Evolutionary conservation across 2,888 invertebrate species (phyloP).

Genomic region (Lithophane ornitopus): DNA sequence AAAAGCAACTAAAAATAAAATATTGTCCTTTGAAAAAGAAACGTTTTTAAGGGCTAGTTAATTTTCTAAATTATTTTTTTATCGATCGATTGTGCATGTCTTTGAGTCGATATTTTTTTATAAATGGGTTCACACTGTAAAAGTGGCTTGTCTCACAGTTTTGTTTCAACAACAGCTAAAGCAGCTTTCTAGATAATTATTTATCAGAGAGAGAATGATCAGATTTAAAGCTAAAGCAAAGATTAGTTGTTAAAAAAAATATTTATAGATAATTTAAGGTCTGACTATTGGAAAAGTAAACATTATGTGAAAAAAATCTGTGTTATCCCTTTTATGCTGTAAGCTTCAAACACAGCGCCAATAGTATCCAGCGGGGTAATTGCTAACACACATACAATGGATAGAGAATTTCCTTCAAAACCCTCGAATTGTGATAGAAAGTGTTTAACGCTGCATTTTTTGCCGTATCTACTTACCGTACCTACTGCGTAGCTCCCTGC

Average conservation of each 20-base stretch:
- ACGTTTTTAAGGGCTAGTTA: slow-evolving; percentile 76
- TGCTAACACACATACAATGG: neutral
- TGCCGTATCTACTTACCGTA: no score
- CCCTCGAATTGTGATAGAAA: no score
- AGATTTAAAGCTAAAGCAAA: slow-evolving; percentile 33
- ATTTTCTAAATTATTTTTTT: slow-evolving; percentile 4
- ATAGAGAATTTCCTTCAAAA: no score
- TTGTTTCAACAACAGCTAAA: neutral
- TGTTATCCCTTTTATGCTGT: neutral
- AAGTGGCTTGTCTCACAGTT: neutral
- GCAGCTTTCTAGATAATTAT: neutral
- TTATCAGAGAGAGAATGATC: slow-evolving; percentile 6
- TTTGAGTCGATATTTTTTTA: slow-evolving; percentile 35
- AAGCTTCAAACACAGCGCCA: neutral
- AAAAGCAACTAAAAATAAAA: slow-evolving; percentile 79
- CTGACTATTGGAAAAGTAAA: slow-evolving; percentile 18
- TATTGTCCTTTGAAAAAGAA: slow-evolving; percentile 82
- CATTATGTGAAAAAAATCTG: neutral
- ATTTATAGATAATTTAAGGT: slow-evolving; percentile 30
- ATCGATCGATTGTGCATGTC: slow-evolving; percentile 23
- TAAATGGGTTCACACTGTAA: neutral
- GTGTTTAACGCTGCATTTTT: no score
- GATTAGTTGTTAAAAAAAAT: slow-evolving; percentile 26
- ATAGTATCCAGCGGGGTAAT: neutral
- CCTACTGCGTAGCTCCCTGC: no score